These are phyloP conservation scores for Phyllotis vaccarum DNA, from an alignment of 2,797 vertebrate genomes.

Conservation along the genomic window DNA sequence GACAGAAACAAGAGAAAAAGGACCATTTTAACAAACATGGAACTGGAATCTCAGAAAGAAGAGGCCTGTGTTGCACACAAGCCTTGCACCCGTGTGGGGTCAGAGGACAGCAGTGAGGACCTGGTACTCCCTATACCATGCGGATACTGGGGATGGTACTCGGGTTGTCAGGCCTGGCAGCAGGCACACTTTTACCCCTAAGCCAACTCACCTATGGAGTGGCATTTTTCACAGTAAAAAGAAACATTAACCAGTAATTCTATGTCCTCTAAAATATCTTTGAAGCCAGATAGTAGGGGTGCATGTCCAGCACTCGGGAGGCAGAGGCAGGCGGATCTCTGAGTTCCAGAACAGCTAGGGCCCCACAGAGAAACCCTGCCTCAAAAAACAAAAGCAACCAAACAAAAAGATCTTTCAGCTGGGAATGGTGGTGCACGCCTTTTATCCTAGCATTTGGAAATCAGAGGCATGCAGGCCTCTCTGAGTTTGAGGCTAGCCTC, in stretches of 20 bases:
- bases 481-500: background rate
- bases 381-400: background rate
- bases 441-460: background rate
- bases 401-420: background rate
- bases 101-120: no score
- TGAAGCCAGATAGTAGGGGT: background rate
- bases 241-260: slow-evolving; percentile 24
- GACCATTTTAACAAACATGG: background rate
- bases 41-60: background rate
- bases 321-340: background rate
- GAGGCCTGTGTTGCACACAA: background rate
- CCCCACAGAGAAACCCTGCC: background rate
- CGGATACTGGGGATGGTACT: background rate
- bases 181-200: background rate
- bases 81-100: background rate
- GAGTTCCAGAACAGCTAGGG: background rate
- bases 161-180: background rate
- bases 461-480: background rate
- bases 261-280: background rate
- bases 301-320: background rate
- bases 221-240: background rate
- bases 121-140: background rate
- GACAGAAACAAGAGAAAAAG: background rate
- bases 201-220: background rate
- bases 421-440: background rate